Percentiles rank a stretch among this genome's conserved stretches.
Conservation (phyloP, 2,797 vertebrate species). For the Spinibarbus caldwelli region DNA sequence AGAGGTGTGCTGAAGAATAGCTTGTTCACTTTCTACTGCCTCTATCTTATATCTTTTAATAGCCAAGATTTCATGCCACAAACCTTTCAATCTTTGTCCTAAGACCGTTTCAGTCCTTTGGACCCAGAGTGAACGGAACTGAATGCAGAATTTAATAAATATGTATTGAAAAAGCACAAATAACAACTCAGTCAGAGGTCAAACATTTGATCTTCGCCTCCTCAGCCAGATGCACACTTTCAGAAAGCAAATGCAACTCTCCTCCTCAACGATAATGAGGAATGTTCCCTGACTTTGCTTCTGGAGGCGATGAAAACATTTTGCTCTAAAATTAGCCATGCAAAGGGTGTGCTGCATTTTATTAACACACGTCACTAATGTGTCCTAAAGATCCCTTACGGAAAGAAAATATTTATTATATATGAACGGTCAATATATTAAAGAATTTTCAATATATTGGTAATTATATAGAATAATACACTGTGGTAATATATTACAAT, state of each 20-base stretch:
- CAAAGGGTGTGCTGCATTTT: conserved; percentile 16
- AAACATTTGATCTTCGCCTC: conserved; percentile 12
- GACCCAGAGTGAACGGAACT: background rate
- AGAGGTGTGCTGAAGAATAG: background rate
- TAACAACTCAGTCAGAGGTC: background rate
- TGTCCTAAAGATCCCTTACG: conserved; percentile 38
- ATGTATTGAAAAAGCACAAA: background rate
- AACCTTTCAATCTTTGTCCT: background rate
- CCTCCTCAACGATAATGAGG: background rate
- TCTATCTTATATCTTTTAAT: background rate
- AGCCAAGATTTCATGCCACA: background rate
- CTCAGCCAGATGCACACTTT: background rate
- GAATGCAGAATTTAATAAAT: background rate
- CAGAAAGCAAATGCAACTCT: background rate
- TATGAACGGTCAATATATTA: too few relatives aligned
- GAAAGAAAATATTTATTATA: too few relatives aligned
- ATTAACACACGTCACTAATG: conserved; percentile 32
- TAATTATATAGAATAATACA: too few relatives aligned
- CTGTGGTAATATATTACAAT: too few relatives aligned
- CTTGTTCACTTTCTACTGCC: background rate
- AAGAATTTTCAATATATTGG: too few relatives aligned
- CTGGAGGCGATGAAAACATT: conserved; percentile 13
- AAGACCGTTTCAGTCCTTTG: background rate
- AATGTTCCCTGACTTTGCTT: conserved; percentile 15
- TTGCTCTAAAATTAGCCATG: conserved; percentile 15